Conservation (phyloP, 92 coral and sea anemone species). For the Umimayanthus kanabou region DNA sequence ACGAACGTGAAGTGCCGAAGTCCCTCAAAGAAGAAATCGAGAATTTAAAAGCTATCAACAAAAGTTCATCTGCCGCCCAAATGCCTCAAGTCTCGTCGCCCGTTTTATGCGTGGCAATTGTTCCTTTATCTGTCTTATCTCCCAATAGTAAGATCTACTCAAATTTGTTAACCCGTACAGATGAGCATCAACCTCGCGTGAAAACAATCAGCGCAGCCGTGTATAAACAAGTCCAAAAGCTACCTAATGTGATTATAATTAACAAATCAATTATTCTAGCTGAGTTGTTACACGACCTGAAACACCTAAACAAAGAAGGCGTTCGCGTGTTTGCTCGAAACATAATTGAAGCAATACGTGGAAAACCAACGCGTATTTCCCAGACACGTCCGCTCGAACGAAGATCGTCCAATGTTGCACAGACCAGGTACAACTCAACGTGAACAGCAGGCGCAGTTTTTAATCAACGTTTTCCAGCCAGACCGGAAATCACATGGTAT, state of each 20-base stretch:
- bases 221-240: background rate
- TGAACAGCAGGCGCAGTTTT: too few relatives aligned
- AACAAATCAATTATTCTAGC: background rate
- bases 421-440: too few relatives aligned
- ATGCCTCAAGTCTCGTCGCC: too few relatives aligned
- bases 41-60: background rate
- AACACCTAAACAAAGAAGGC: background rate
- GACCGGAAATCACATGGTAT: too few relatives aligned
- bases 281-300: background rate
- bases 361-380: too few relatives aligned
- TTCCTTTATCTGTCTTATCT: background rate
- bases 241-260: constrained; percentile 1
- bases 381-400: too few relatives aligned
- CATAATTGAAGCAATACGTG: background rate
- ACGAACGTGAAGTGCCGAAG: background rate
- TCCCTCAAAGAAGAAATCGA: background rate
- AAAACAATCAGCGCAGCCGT: background rate
- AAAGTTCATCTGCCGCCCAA: too few relatives aligned
- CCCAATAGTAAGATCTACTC: background rate
- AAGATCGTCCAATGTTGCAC: too few relatives aligned
- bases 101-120: too few relatives aligned
- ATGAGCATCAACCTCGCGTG: constrained; percentile 4
- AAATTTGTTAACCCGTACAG: background rate
- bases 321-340: background rate
- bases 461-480: too few relatives aligned